Base-by-base conservation (phyloP, 2,888 invertebrate genomes). In the Andrena dorsata region DNA sequence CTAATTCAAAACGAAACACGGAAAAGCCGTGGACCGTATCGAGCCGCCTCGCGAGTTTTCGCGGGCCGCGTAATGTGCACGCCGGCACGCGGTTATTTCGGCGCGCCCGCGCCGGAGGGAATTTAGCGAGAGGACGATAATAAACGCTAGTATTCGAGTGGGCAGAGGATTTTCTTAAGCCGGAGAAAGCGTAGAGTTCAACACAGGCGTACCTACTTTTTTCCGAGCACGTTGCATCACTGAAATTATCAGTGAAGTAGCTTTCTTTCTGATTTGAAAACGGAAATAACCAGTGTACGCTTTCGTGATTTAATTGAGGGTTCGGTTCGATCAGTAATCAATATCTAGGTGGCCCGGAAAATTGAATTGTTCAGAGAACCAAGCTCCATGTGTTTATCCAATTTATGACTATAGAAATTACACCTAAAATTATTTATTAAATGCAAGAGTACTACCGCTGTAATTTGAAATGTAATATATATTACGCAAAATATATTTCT, bases 1-100 rank as follows among this genome's bases (percentile, higher is more conserved):
- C 87, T 81, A 88, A 88, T 82, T 88, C 79, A 82, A 86, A 80
- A 76, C 82, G 86, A 84, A 86, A 86, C 78, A 84, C 84, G 80
- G 80, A 87, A 86, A 87, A 80, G 76, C 77, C 60, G 53, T 65
- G 76, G 83, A 84, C 71, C 82, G 77, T 65, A 70, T 56, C 77
- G 69, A 56, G 51, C 65, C 77, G 20, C 60, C 28, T 60, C 49
- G 64, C 51, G 51, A 30, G 64, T 69, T 69, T 69, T 76, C 68
- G 68, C 60, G 68, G 65, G 51, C 70, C 16, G 23, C 47, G 30
- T 66, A 53, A 76, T 64, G 23, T 60, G 64, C 58, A 26, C 16
- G 58, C 65, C n/a, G 28, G 53, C 23, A 16, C 61, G 26, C 28
- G 60, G 58, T 70, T 82, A 81, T 82, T 82, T 73, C 68, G 49